Conservation (phyloP, 2,888 invertebrate genomes). For the Apamea sordens region DNA sequence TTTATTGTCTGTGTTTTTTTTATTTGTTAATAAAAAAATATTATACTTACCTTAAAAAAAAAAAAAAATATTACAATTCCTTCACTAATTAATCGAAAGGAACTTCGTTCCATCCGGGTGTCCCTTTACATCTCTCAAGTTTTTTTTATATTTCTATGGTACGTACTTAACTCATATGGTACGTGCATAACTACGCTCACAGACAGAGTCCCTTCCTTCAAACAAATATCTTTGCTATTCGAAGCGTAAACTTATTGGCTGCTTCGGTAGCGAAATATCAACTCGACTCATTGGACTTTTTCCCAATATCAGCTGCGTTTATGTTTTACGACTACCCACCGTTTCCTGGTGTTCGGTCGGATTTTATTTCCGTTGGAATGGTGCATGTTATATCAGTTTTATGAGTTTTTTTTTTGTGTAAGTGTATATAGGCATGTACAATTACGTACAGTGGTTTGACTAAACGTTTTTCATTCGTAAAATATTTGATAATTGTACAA, state of each 20-base stretch:
- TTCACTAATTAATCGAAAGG: no score
- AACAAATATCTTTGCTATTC: constrained; percentile 27
- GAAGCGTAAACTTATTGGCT: constrained; percentile 71
- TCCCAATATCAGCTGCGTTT: constrained; percentile 68
- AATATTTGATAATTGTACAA: background rate
- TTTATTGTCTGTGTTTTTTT: no score
- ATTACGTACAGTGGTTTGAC: background rate
- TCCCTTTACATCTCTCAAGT: no score
- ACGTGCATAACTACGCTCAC: background rate
- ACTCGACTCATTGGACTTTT: constrained; percentile 70
- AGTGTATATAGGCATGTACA: constrained; percentile 8
- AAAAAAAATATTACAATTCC: no score
- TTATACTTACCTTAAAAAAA: no score
- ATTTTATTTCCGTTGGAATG: constrained; percentile 57
- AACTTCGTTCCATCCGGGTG: no score
- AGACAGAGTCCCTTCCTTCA: constrained; percentile 44
- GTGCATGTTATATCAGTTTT: constrained; percentile 50
- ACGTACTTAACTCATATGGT: no score
- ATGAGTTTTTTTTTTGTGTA: constrained; percentile 22
- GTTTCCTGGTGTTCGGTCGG: constrained; percentile 57
- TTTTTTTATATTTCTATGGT: no score
- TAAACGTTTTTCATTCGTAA: background rate
- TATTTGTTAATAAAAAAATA: no score
- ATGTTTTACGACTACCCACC: constrained; percentile 61
- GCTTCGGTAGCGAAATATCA: constrained; percentile 71